phyloP scores from a whole-genome alignment of 2,797 vertebrate genomes.

The Falco columbarius region DNA sequence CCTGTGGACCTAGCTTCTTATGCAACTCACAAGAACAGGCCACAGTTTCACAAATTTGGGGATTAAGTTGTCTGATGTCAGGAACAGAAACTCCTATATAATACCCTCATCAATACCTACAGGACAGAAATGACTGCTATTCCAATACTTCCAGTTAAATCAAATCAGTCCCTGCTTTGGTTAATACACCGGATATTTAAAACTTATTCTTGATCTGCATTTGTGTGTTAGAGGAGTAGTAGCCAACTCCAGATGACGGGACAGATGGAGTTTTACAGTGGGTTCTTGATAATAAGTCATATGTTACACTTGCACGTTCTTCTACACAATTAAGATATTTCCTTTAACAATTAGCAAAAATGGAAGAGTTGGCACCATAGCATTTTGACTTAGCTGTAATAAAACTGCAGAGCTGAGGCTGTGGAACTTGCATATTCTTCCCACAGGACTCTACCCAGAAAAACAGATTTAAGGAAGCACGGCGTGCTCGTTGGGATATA shows the following conservation, averaged over 20 bases:
- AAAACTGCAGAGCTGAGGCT: not conserved
- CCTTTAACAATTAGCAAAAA: constrained; percentile 42
- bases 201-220: constrained; percentile 20
- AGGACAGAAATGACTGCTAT: not conserved
- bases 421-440: not conserved
- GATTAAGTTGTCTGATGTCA: not conserved
- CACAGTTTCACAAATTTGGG: not conserved
- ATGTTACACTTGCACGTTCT: constrained; percentile 23
- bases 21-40: accelerated
- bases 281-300: constrained; percentile 27
- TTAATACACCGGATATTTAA: constrained; percentile 46
- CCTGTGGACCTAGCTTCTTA: not conserved
- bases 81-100: not conserved
- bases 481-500: not conserved
- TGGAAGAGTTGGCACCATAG: not conserved
- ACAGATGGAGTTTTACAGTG: constrained; percentile 59
- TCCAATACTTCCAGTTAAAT: not conserved
- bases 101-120: not conserved
- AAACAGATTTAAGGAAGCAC: constrained; percentile 2
- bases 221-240: constrained; percentile 21
- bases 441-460: constrained; percentile 33
- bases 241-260: constrained; percentile 46
- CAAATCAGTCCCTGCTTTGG: constrained; percentile 24
- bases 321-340: constrained; percentile 49
- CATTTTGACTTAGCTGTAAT: not conserved